A percentile compares a stretch with the other conserved stretches of the same genome.
These are phyloP conservation scores for Drosophila kambysellisi DNA, from an alignment of 2,888 invertebrate genomes.

Conservation along the genomic window DNA sequence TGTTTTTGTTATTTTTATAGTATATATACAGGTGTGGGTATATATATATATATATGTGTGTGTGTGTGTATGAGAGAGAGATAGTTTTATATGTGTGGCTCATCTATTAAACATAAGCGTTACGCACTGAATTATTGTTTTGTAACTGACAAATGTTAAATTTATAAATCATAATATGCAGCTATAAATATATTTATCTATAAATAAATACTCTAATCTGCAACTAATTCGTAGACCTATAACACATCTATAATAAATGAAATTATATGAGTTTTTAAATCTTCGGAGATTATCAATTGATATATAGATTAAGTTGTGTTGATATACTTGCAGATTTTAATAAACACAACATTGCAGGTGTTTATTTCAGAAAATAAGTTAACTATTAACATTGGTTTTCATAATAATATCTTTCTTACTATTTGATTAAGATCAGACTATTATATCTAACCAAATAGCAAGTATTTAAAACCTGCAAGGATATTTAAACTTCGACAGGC, in stretches of 20 bases:
- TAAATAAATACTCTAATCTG: slow-evolving; percentile 12
- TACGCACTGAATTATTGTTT: slow-evolving; percentile 29
- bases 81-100: neutral
- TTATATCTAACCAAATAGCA: too few relatives aligned
- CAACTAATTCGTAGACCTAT: slow-evolving; percentile 12
- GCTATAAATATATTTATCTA: neutral
- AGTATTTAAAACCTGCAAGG: slow-evolving; percentile 8
- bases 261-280: neutral
- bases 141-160: slow-evolving; percentile 31
- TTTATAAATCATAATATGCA: slow-evolving; percentile 36
- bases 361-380: neutral
- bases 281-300: neutral
- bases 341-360: neutral
- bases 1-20: neutral
- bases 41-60: neutral
- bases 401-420: neutral
- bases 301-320: neutral
- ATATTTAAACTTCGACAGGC: slow-evolving; percentile 6
- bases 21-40: slow-evolving; percentile 11
- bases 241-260: slow-evolving; percentile 16
- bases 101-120: slow-evolving; percentile 26
- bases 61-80: neutral
- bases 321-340: slow-evolving; percentile 6
- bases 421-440: neutral
- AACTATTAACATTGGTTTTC: neutral